These are phyloP conservation scores for Phaethon lepturus DNA, from an alignment of 2,113 vertebrate genomes.

Conservation along the genomic window DNA sequence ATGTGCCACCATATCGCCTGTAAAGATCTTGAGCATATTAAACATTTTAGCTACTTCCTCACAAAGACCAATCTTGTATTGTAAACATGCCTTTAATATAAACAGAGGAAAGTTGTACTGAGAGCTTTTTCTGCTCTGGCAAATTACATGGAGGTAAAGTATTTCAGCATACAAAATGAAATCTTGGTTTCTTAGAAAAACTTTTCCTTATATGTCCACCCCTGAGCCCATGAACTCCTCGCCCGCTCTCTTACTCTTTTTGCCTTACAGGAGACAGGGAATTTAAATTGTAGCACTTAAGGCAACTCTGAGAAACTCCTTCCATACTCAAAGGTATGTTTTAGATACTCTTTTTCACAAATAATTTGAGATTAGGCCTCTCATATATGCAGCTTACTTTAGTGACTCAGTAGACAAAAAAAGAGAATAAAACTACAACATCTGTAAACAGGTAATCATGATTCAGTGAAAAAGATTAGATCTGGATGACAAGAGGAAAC, in stretches of 20 bases:
- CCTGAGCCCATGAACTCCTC: not conserved
- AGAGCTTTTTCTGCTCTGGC: not conserved
- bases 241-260: not conserved
- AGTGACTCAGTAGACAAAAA: not conserved
- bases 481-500: not conserved
- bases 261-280: not conserved
- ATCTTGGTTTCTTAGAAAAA: not conserved
- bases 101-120: not conserved
- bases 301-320: not conserved
- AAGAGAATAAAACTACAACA: not conserved
- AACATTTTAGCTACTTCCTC: not conserved
- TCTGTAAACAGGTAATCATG: not conserved
- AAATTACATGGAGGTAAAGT: not conserved
- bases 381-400: not conserved
- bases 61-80: not conserved
- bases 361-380: not conserved
- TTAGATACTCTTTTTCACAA: not conserved
- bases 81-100: not conserved
- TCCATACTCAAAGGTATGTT: not conserved
- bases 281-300: not conserved
- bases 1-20: not conserved
- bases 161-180: not conserved
- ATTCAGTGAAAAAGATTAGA: not conserved
- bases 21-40: not conserved
- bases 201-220: accelerated